A percentile compares a stretch with the other conserved stretches of the same genome.
Conservation (phyloP, 2,888 invertebrate genomes). For the Drosophila eohydei region DNA sequence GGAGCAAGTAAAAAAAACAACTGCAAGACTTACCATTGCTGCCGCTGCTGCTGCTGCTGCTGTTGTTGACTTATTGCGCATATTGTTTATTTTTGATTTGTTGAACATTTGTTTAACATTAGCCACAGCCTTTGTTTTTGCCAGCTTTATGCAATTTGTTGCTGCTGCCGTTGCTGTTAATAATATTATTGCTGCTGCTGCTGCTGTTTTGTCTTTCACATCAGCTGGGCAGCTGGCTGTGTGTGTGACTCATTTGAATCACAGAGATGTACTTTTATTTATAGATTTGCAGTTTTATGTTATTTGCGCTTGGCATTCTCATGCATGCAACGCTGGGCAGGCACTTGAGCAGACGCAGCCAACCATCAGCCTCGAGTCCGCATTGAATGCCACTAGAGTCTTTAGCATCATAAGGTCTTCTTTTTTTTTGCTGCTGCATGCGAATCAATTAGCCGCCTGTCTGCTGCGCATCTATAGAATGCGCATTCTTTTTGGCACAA, state of each 20-base stretch:
- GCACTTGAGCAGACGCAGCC: slow-evolving; percentile 4
- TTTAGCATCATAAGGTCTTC: neutral
- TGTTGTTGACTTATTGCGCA: slow-evolving; percentile 33
- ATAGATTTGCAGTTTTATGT: slow-evolving; percentile 60
- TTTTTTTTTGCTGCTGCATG: slow-evolving; percentile 5
- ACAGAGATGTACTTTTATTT: slow-evolving; percentile 52
- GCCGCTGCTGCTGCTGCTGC: slow-evolving; percentile 24
- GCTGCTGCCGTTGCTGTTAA: slow-evolving; percentile 18
- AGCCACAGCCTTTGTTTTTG: slow-evolving; percentile 29
- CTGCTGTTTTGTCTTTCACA: slow-evolving; percentile 25
- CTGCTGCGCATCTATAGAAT: neutral
- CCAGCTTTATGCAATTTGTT: slow-evolving; percentile 22
- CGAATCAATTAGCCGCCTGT: slow-evolving; percentile 48
- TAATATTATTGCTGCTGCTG: slow-evolving; percentile 19
- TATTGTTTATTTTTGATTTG: slow-evolving; percentile 69
- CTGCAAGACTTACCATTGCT: slow-evolving; percentile 23
- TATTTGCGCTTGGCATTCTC: slow-evolving; percentile 40
- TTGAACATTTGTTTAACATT: slow-evolving; percentile 68
- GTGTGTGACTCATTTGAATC: slow-evolving; percentile 42
- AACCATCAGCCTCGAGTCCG: neutral
- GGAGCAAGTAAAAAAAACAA: neutral
- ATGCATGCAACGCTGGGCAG: slow-evolving; percentile 13
- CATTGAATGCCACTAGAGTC: slow-evolving; percentile 15
- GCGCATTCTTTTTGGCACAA: slow-evolving; percentile 13
- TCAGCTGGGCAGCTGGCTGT: slow-evolving; percentile 31